phyloP scores from a whole-genome alignment of 2,888 invertebrate genomes.

The Orgyia antiqua region DNA sequence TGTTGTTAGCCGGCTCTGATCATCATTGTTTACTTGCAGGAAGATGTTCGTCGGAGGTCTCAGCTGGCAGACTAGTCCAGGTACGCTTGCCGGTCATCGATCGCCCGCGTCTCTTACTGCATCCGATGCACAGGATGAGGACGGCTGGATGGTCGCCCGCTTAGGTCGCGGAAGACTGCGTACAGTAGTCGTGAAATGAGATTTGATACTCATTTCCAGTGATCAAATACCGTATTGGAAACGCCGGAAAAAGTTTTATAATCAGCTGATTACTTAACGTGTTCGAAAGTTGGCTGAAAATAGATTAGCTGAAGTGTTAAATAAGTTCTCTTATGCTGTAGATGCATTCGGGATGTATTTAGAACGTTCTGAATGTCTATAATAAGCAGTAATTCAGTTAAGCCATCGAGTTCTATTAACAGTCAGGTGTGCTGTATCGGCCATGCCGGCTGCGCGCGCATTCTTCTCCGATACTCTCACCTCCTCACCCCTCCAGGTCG shows the following conservation, averaged over 20 bases:
- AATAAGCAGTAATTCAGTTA: slow-evolving; percentile 57
- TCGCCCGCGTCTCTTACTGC: slow-evolving; percentile 53
- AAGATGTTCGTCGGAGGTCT: slow-evolving; percentile 99
- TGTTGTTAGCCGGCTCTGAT: slow-evolving; percentile 46
- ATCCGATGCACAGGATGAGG: slow-evolving; percentile 53
- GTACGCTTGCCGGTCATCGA: slow-evolving; percentile 79
- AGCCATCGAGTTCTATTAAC: slow-evolving; percentile 58
- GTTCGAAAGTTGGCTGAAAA: slow-evolving; percentile 43
- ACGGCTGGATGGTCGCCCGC: slow-evolving; percentile 41
- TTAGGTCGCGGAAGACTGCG: slow-evolving; percentile 37
- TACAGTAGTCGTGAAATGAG: slow-evolving; percentile 34
- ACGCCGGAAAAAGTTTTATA: slow-evolving; percentile 71
- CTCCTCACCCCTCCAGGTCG: slow-evolving; percentile 37
- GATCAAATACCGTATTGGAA: slow-evolving; percentile 48
- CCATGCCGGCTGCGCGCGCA: slow-evolving; percentile 77
- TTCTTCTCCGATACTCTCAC: slow-evolving; percentile 46
- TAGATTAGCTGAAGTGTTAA: slow-evolving; percentile 12
- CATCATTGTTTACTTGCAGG: slow-evolving; percentile 86
- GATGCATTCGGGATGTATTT: slow-evolving; percentile 32
- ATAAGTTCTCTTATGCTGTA: too few relatives aligned
- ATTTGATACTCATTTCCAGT: slow-evolving; percentile 49
- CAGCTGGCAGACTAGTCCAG: slow-evolving; percentile 99
- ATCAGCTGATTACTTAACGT: slow-evolving; percentile 69
- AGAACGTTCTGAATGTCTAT: slow-evolving; percentile 34
- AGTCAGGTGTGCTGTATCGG: slow-evolving; percentile 72